Conservation (phyloP, 1,140 invertebrate genomes). For the Cotesia glomerata region DNA sequence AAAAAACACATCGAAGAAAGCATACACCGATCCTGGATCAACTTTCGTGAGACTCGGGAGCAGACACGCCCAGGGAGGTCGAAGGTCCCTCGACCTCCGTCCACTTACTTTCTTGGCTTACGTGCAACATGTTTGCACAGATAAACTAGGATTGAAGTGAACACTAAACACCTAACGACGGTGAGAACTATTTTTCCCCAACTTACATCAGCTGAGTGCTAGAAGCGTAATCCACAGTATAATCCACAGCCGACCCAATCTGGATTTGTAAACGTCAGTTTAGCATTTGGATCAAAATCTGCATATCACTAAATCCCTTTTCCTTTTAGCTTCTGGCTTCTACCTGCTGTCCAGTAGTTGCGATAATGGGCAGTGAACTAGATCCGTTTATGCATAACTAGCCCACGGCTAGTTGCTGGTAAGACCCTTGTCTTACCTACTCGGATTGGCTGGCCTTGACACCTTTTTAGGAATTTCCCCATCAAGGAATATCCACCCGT, state of each 20-base stretch:
- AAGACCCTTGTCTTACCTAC: background rate
- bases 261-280: background rate
- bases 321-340: background rate
- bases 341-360: background rate
- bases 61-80: background rate
- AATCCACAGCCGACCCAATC: background rate
- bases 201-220: background rate
- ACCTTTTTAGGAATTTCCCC: conserved; percentile 10
- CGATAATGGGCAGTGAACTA: background rate
- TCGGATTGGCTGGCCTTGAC: conserved; percentile 23
- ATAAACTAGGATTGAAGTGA: background rate
- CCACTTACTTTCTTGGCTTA: background rate
- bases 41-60: background rate
- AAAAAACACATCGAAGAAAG: background rate
- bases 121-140: conserved; percentile 4
- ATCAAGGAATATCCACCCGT: background rate
- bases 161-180: too few relatives aligned
- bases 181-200: background rate
- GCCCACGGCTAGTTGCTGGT: background rate
- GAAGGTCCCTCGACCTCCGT: background rate
- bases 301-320: background rate
- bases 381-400: conserved; percentile 1
- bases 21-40: background rate
- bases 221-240: background rate
- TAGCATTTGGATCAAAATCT: background rate